Conservation (phyloP, 2,113 vertebrate genomes). For the Ornithorhynchus anatinus region DNA sequence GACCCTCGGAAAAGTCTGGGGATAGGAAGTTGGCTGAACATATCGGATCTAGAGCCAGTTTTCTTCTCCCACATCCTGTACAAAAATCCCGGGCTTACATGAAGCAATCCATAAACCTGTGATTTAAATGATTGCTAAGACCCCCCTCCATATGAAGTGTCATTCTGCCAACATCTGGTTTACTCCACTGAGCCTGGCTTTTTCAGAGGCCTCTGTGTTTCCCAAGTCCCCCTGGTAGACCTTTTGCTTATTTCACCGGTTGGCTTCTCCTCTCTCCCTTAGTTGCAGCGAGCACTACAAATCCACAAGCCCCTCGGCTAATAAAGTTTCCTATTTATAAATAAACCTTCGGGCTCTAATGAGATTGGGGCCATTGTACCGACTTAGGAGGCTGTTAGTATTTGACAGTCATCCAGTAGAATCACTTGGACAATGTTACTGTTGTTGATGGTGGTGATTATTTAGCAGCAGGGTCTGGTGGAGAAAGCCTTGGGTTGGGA, state of each 20-base stretch:
- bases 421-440: background rate
- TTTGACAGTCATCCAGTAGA: background rate
- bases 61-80: background rate
- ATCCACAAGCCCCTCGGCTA: too few relatives aligned
- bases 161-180: background rate
- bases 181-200: background rate
- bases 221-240: too few relatives aligned
- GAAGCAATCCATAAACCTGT: background rate
- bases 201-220: too few relatives aligned
- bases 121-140: background rate
- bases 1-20: background rate
- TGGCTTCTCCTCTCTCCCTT: too few relatives aligned
- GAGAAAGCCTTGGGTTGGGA: too few relatives aligned
- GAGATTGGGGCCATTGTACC: background rate
- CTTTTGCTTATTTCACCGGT: too few relatives aligned
- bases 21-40: background rate
- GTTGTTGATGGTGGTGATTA: background rate
- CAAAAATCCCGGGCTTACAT: background rate
- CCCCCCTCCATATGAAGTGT: background rate
- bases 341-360: background rate
- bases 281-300: too few relatives aligned
- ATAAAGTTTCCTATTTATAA: background rate
- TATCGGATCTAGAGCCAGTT: background rate
- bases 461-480: too few relatives aligned
- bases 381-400: background rate